phyloP scores from a whole-genome alignment of 2,113 vertebrate genomes.

The Salvelinus alpinus region DNA sequence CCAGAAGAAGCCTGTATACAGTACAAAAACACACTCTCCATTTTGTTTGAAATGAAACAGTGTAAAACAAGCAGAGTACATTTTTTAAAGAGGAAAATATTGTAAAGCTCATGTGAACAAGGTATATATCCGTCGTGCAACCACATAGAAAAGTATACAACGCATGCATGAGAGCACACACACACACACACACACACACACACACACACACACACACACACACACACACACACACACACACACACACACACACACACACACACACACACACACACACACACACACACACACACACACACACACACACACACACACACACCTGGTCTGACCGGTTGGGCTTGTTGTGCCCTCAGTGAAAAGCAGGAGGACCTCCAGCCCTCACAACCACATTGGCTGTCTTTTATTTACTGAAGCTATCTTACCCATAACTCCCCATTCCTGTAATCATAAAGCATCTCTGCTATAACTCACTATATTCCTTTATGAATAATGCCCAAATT shows the following conservation, averaged over 20 bases:
- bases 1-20: neutral
- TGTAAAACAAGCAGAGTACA: neutral
- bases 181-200: conserved; percentile 33
- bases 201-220: neutral
- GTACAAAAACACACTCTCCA: neutral
- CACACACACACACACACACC: conserved; percentile 35
- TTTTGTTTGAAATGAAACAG: neutral
- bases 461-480: conserved; percentile 78
- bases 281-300: neutral
- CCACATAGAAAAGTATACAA: neutral
- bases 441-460: conserved; percentile 71
- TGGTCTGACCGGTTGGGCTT: conserved; percentile 16
- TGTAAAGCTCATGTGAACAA: neutral
- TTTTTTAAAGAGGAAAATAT: neutral
- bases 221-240: neutral
- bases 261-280: neutral
- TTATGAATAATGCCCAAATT: conserved; percentile 97
- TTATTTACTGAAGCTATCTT: conserved; percentile 90
- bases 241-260: neutral
- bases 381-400: conserved; percentile 17
- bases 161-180: too few species aligned
- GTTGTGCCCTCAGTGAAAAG: neutral
- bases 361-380: neutral
- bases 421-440: conserved; percentile 89
- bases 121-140: neutral